A percentile compares a stretch with the other conserved stretches of the same genome.
These are phyloP conservation scores for Cygnus olor DNA, from an alignment of 2,797 vertebrate genomes.

Conservation along the genomic window DNA sequence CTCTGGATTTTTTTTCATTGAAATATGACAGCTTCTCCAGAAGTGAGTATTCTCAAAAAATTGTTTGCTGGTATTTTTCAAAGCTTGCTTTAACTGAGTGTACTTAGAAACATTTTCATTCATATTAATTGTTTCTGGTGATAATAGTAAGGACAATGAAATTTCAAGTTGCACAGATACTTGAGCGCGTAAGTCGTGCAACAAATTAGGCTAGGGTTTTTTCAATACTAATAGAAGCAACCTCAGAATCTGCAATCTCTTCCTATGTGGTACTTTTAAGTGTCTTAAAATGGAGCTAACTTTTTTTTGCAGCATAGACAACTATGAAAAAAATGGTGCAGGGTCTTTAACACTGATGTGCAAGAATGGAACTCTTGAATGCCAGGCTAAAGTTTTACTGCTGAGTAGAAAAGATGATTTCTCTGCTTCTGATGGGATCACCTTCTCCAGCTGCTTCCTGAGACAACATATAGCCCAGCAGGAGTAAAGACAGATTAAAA, in stretches of 20 bases:
- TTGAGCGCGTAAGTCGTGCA: neutral
- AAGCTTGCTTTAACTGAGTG: neutral
- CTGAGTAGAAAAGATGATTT: neutral
- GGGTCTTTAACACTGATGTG: too few relatives aligned
- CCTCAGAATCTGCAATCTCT: neutral
- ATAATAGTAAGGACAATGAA: neutral
- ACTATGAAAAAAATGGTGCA: neutral
- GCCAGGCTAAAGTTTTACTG: neutral
- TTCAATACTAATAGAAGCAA: neutral
- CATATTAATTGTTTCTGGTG: neutral
- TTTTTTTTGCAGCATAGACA: neutral
- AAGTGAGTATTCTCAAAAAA: neutral
- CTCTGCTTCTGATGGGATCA: neutral
- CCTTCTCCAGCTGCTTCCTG: neutral
- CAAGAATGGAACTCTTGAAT: neutral
- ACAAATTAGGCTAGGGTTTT: neutral
- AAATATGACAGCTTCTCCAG: neutral
- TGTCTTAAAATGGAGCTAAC: neutral
- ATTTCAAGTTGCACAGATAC: neutral
- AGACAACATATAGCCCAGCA: neutral
- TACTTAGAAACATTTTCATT: neutral
- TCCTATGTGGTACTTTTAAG: neutral
- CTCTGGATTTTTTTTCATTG: neutral
- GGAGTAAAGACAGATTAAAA: neutral
- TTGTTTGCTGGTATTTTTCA: neutral